Evolutionary conservation across 1,140 invertebrate genomes (phyloP).

Genomic region (Anadara kagoshimensis): DNA sequence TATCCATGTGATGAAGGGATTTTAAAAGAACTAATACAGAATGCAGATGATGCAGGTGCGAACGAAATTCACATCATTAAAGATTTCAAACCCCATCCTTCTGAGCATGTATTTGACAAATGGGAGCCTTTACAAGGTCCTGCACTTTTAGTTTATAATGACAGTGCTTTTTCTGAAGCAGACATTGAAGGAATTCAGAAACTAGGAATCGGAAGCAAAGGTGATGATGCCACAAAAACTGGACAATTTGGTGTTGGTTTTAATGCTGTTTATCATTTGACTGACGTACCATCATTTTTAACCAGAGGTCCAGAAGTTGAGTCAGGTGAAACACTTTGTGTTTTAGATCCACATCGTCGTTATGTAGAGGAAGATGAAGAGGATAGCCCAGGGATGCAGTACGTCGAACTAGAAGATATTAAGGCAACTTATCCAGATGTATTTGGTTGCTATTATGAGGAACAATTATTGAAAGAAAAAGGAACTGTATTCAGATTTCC

Average conservation of each 20-base stretch:
- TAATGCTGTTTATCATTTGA: constrained; percentile 72
- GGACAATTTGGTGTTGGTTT: constrained; percentile 71
- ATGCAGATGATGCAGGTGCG: constrained; percentile 75
- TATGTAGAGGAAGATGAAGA: constrained; percentile 52
- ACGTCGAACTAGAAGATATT: constrained; percentile 42
- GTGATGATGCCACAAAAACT: constrained; percentile 56
- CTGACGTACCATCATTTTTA: constrained; percentile 68
- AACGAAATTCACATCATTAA: constrained; percentile 66
- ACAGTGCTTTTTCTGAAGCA: constrained; percentile 62
- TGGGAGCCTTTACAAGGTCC: constrained; percentile 65
- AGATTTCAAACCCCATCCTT: constrained; percentile 54
- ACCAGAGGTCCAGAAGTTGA: constrained; percentile 50
- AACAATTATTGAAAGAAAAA: constrained; percentile 19
- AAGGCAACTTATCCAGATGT: constrained; percentile 51
- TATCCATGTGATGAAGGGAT: constrained; percentile 63
- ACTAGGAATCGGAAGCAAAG: constrained; percentile 63
- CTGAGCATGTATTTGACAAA: constrained; percentile 46
- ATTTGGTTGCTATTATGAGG: constrained; percentile 54
- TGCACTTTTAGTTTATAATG: constrained; percentile 67
- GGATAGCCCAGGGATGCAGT: constrained; percentile 55
- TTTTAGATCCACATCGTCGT: constrained; percentile 67
- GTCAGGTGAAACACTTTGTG: constrained; percentile 57
- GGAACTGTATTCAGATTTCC: constrained; percentile 63
- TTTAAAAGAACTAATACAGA: constrained; percentile 67
- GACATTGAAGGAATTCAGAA: constrained; percentile 68